Evolutionary conservation across 2,797 vertebrate species (phyloP).

Genomic region (Diglossa cyanea): DNA sequence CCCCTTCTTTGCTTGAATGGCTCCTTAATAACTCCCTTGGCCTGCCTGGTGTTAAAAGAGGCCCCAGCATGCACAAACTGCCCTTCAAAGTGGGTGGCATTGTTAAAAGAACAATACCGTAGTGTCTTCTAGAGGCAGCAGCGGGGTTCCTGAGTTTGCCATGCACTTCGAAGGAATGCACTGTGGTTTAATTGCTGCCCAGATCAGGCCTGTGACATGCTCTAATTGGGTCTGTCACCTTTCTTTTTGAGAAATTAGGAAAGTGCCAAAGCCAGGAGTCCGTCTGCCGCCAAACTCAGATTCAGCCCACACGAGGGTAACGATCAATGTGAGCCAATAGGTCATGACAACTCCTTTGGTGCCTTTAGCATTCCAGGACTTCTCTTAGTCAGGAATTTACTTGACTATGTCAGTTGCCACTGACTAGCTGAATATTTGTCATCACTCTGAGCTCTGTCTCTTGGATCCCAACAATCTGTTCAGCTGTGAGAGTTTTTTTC

Average conservation of each 20-base stretch:
- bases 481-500: neutral
- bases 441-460: neutral
- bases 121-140: neutral
- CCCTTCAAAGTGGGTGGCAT: slow-evolving; percentile 3
- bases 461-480: neutral
- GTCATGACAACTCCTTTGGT: neutral
- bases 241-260: neutral
- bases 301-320: neutral
- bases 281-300: neutral
- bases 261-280: neutral
- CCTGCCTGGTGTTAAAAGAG: neutral
- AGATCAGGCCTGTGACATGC: neutral
- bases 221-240: neutral
- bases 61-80: neutral
- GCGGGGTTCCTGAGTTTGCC: neutral
- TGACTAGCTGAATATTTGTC: neutral
- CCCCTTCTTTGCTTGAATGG: neutral
- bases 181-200: neutral
- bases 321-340: neutral
- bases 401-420: neutral
- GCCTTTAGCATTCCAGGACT: neutral
- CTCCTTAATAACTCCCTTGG: neutral
- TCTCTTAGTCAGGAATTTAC: neutral
- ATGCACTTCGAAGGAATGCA: neutral
- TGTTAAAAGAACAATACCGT: slow-evolving; percentile 5